These are phyloP conservation scores for Calcarius lapponicus DNA, from an alignment of 2,797 vertebrate species.

Conservation along the genomic window DNA sequence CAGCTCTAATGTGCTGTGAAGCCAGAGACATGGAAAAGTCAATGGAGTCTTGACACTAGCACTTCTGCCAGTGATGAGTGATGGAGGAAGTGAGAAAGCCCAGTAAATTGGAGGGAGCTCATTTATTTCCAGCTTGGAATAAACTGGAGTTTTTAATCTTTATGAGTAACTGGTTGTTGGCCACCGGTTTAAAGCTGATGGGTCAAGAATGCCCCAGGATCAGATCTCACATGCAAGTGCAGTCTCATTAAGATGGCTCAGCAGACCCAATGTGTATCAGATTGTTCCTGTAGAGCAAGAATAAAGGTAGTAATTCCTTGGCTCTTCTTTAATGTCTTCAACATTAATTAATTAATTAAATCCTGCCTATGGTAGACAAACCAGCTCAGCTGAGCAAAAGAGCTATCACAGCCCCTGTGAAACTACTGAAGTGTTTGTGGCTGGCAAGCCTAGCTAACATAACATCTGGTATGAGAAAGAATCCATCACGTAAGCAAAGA, in stretches of 20 bases:
- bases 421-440: neutral
- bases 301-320: neutral
- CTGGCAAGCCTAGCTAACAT: neutral
- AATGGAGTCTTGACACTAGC: neutral
- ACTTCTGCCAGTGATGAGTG: neutral
- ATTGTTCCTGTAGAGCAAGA: neutral
- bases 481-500: neutral
- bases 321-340: neutral
- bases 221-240: neutral
- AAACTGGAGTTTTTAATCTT: neutral
- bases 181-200: neutral
- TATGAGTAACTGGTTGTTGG: neutral
- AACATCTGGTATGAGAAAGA: neutral
- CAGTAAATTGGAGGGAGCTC: neutral
- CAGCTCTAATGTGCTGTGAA: neutral
- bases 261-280: neutral
- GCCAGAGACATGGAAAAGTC: neutral
- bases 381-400: neutral
- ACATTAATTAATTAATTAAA: neutral
- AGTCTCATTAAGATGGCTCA: neutral
- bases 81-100: conserved; percentile 8
- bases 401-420: neutral
- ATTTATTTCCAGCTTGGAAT: neutral
- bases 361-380: neutral
- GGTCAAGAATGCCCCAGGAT: neutral